phyloP scores from a whole-genome alignment of 2,797 vertebrate genomes.

The Phrynocephalus vlangalii region DNA sequence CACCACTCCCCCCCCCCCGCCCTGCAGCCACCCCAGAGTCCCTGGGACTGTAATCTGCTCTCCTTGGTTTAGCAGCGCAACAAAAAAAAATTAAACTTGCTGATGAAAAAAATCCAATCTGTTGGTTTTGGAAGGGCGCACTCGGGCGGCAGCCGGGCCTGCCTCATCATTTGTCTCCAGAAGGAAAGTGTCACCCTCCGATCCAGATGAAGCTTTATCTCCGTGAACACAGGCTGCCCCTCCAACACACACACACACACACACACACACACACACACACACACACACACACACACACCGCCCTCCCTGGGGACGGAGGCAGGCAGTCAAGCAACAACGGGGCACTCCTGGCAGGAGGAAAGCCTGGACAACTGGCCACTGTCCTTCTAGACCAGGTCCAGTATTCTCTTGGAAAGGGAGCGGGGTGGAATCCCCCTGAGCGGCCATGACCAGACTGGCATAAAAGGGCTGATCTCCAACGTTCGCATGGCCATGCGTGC shows the following conservation, averaged over 20 bases:
- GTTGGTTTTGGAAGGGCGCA: neutral
- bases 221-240: accelerated
- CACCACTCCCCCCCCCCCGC: too few species aligned
- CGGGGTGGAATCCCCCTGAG: too few species aligned
- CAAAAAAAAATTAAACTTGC: neutral
- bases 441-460: too few species aligned
- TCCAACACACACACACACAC: too few species aligned
- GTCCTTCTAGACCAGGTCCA: neutral
- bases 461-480: too few species aligned
- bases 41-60: neutral
- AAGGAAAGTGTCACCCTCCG: neutral
- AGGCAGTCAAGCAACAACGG: neutral
- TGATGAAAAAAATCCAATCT: neutral
- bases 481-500: too few species aligned
- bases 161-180: neutral
- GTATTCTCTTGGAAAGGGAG: too few species aligned
- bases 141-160: accelerated
- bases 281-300: too few species aligned
- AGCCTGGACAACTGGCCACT: neutral
- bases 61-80: neutral
- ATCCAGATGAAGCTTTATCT: neutral
- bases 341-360: too few species aligned
- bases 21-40: neutral
- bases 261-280: too few species aligned
- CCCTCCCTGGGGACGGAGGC: neutral